These are phyloP conservation scores for Pogonocherus hispidulus DNA, from an alignment of 2,888 invertebrate species.

Conservation along the genomic window DNA sequence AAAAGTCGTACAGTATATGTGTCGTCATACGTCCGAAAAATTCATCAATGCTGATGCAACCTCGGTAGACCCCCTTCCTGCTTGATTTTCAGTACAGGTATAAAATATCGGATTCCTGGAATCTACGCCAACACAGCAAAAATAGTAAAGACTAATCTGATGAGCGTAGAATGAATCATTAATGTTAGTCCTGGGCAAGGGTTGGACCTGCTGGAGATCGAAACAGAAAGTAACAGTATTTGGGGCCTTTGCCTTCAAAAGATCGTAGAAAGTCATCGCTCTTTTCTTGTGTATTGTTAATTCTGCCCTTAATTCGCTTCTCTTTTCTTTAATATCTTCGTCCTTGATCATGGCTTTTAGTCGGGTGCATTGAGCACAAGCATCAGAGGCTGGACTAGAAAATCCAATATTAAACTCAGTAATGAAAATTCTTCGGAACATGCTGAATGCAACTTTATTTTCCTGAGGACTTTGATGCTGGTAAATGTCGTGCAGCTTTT, in stretches of 20 bases:
- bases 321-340: neutral
- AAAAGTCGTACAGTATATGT: neutral
- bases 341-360: neutral
- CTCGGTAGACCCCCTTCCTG: constrained; percentile 31
- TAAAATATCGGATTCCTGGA: constrained; percentile 33
- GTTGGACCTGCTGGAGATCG: constrained; percentile 39
- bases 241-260: neutral
- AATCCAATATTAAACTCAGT: constrained; percentile 35
- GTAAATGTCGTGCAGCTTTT: neutral
- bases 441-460: neutral
- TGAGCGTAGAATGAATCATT: constrained; percentile 42
- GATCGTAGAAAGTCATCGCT: neutral
- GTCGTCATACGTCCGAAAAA: neutral
- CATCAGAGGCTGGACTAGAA: constrained; percentile 26
- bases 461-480: neutral
- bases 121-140: constrained; percentile 36
- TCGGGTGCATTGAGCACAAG: constrained; percentile 12
- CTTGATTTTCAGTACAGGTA: constrained; percentile 35
- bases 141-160: constrained; percentile 38
- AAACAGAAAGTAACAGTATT: neutral
- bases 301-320: neutral
- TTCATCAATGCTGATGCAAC: constrained; percentile 24
- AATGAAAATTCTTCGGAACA: no score
- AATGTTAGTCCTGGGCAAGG: constrained; percentile 38
- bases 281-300: neutral